Evolutionary conservation across 2,888 invertebrate species (phyloP).

Genomic region (Temnothorax rugatulus): DNA sequence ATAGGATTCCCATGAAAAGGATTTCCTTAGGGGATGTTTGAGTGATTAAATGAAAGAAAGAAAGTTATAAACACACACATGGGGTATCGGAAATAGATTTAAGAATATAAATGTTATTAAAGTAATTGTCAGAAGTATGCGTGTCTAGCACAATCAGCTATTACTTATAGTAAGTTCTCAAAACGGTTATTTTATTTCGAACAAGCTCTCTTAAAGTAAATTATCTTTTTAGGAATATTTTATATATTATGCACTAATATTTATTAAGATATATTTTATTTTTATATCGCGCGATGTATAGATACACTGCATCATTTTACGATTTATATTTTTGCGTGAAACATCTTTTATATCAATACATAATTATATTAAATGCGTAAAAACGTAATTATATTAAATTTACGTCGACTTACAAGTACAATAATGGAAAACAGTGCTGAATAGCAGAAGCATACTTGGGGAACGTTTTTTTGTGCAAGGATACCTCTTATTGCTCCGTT

Average conservation of each 20-base stretch:
- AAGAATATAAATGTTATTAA: neutral
- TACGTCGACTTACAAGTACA: neutral
- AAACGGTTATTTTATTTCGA: too few species aligned
- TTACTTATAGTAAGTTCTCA: too few species aligned
- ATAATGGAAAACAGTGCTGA: conserved; percentile 26
- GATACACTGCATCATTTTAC: neutral
- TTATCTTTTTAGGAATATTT: too few species aligned
- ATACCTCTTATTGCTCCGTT: conserved; percentile 19
- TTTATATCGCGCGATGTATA: neutral
- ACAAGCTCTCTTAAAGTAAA: too few species aligned
- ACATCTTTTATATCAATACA: neutral
- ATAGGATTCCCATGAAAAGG: neutral
- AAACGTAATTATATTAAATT: neutral
- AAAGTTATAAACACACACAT: neutral
- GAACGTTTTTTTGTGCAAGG: conserved; percentile 22
- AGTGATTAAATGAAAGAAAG: neutral
- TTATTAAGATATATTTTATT: conserved; percentile 1
- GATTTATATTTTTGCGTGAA: neutral
- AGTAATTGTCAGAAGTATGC: neutral
- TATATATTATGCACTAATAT: neutral
- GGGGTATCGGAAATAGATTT: neutral
- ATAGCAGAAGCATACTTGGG: conserved; percentile 21
- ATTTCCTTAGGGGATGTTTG: neutral
- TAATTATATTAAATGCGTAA: neutral
- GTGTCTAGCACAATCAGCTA: neutral